phyloP scores from a whole-genome alignment of 2,797 vertebrate genomes.

The Etheostoma perlongum region DNA sequence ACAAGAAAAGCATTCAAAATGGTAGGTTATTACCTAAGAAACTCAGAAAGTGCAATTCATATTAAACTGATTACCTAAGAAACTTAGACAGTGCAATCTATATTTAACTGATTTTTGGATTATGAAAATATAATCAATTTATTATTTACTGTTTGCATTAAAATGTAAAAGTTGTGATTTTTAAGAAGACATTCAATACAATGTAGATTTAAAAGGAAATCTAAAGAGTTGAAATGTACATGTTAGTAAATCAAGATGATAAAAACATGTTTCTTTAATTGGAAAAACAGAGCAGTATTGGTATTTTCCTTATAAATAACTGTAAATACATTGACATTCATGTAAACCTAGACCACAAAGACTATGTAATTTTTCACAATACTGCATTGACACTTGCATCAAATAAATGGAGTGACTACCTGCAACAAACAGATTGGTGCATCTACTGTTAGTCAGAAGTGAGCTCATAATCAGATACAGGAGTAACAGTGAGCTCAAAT shows the following conservation, averaged over 20 bases:
- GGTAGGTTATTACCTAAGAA: constrained; percentile 17
- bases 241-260: constrained; percentile 28
- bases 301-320: constrained; percentile 59
- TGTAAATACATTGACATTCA: constrained; percentile 27
- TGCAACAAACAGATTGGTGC: constrained; percentile 38
- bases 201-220: constrained; percentile 15
- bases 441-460: constrained; percentile 36
- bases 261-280: constrained; percentile 11
- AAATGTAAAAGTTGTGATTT: neutral
- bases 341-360: constrained; percentile 29
- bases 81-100: constrained; percentile 41
- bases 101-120: constrained; percentile 25
- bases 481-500: constrained; percentile 57
- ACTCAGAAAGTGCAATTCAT: constrained; percentile 42
- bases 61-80: constrained; percentile 22
- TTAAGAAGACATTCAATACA: constrained; percentile 11
- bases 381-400: constrained; percentile 67
- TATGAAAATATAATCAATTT: constrained; percentile 17
- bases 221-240: neutral
- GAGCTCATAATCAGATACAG: constrained; percentile 28
- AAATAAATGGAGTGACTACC: constrained; percentile 59
- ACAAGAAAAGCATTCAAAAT: constrained; percentile 28
- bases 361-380: constrained; percentile 24
- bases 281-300: constrained; percentile 15
- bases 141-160: neutral